phyloP scores from a whole-genome alignment of 2,888 invertebrate species.

The Sialis fuliginosa region DNA sequence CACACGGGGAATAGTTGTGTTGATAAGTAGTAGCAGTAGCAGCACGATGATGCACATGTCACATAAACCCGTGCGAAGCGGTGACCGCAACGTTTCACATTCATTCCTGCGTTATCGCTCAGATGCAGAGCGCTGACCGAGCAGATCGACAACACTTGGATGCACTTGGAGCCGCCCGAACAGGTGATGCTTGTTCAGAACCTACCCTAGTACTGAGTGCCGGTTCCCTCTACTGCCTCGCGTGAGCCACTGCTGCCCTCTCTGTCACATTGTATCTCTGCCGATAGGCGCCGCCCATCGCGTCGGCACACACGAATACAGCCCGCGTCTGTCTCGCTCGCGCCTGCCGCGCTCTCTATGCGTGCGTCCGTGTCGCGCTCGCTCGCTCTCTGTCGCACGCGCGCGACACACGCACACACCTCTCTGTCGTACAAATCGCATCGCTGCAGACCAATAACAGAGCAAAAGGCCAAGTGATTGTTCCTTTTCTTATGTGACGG shows the following conservation, averaged over 20 bases:
- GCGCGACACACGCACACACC: conserved; percentile 6
- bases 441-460: conserved; percentile 6
- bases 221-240: neutral
- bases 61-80: no score
- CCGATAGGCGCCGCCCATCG: neutral
- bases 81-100: no score
- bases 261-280: neutral
- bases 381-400: conserved; percentile 5
- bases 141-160: neutral
- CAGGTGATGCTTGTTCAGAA: conserved; percentile 4
- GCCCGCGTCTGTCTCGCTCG: neutral
- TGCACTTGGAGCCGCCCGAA: neutral
- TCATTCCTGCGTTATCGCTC: no score
- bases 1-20: no score
- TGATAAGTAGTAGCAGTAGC: no score
- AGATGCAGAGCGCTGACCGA: neutral
- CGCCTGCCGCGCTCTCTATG: neutral
- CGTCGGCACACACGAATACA: neutral
- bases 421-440: conserved; percentile 1
- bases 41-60: no score
- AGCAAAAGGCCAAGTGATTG: conserved; percentile 6
- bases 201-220: conserved; percentile 37
- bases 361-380: neutral
- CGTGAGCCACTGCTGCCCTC: neutral
- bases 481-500: conserved; percentile 4